Percentiles rank a stretch among this genome's conserved stretches.
Conservation (phyloP, 2,113 vertebrate genomes). For the Centropus bengalensis region DNA sequence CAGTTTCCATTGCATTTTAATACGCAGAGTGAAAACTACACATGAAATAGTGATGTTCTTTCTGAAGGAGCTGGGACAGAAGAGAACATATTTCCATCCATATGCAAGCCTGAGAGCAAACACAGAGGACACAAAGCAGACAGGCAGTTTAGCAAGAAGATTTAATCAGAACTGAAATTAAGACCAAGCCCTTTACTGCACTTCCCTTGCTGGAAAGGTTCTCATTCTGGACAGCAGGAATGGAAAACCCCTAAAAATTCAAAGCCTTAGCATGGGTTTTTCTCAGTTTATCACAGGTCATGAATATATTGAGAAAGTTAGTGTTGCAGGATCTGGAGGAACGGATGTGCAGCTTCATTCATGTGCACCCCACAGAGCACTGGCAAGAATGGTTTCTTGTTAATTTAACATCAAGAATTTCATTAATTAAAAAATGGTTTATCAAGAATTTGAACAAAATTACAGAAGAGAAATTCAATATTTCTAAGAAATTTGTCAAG, state of each 20-base stretch:
- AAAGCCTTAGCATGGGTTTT: neutral
- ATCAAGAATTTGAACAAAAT: neutral
- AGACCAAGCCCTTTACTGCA: neutral
- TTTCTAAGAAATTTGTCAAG: neutral
- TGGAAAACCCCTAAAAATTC: neutral
- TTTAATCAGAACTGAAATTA: neutral
- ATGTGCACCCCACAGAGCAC: neutral
- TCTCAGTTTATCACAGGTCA: neutral
- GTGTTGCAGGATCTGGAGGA: neutral
- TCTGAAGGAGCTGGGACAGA: neutral
- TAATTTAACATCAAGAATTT: neutral
- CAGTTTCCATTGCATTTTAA: neutral
- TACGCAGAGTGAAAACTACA: neutral
- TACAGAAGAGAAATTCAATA: neutral
- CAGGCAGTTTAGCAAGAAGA: neutral
- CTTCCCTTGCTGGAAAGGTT: neutral
- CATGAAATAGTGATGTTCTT: neutral
- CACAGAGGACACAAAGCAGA: neutral
- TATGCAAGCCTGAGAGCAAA: neutral
- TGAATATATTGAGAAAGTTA: fast-evolving
- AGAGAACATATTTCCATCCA: neutral
- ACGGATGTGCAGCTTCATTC: neutral
- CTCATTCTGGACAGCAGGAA: neutral
- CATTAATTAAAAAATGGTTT: neutral
- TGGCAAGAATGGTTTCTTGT: neutral